phyloP scores from a whole-genome alignment of 2,113 vertebrate species.

The Crypturellus undulatus region DNA sequence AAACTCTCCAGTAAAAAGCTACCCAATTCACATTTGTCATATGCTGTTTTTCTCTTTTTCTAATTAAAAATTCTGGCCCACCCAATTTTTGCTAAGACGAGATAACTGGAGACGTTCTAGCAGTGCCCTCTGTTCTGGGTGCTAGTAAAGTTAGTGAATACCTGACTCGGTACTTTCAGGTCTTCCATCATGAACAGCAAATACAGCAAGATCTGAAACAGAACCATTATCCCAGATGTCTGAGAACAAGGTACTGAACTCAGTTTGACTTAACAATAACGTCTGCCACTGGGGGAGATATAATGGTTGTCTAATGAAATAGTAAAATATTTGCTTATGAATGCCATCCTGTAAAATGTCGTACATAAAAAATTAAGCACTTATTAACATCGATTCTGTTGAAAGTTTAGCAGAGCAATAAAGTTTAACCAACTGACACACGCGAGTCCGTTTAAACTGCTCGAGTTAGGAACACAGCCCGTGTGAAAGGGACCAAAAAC shows the following conservation, averaged over 20 bases:
- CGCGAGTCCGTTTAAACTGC: neutral
- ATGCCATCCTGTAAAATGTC: neutral
- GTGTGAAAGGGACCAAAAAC: neutral
- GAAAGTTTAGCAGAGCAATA: neutral
- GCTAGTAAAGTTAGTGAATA: neutral
- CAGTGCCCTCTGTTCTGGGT: neutral
- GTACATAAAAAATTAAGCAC: neutral
- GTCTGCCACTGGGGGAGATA: neutral
- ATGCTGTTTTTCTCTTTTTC: neutral
- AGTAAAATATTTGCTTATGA: neutral
- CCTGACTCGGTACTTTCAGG: neutral
- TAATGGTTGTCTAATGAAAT: neutral
- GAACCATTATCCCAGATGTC: neutral
- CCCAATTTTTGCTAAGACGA: neutral
- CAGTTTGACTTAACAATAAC: conserved; percentile 16
- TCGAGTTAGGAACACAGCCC: neutral
- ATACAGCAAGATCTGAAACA: conserved; percentile 1
- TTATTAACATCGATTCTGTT: neutral
- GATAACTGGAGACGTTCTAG: neutral
- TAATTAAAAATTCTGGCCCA: neutral
- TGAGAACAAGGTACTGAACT: neutral
- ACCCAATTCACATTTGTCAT: fast-evolving
- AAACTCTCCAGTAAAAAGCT: neutral
- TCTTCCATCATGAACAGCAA: neutral
- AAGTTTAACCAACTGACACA: neutral